Evolutionary conservation across 2,888 invertebrate species (phyloP).

Genomic region (Latrodectus hesperus): DNA sequence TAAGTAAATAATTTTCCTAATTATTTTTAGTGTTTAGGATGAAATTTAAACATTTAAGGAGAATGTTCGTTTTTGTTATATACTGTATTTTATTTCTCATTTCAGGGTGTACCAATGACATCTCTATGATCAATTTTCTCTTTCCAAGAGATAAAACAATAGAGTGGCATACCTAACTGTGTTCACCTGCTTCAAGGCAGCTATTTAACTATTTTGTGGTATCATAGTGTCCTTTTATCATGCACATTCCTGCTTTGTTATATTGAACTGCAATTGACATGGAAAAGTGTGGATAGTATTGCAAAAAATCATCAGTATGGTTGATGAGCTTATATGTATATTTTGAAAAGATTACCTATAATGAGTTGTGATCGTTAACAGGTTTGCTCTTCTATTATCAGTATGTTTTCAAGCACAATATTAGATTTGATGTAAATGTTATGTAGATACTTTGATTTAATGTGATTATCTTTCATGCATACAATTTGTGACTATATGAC

Average conservation of each 20-base stretch:
- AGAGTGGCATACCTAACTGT: constrained; percentile 52
- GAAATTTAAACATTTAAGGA: too few species aligned
- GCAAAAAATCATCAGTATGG: background rate
- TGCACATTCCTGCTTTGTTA: constrained; percentile 19
- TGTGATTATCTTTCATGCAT: too few species aligned
- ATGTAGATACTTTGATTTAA: too few species aligned
- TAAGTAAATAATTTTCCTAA: too few species aligned
- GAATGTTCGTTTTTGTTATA: background rate
- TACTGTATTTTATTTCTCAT: background rate
- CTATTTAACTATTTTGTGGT: constrained; percentile 57
- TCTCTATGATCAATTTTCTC: constrained; percentile 49
- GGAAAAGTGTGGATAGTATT: background rate
- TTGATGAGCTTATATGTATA: constrained; percentile 12
- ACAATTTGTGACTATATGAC: too few species aligned
- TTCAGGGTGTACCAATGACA: constrained; percentile 66
- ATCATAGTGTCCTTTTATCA: constrained; percentile 21
- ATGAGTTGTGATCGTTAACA: too few species aligned
- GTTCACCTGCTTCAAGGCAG: constrained; percentile 65
- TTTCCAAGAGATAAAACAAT: background rate
- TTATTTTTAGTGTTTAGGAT: too few species aligned
- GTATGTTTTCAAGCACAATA: too few species aligned
- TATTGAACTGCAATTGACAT: background rate
- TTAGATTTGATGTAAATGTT: too few species aligned
- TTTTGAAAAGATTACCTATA: background rate
- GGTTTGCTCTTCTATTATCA: too few species aligned